Conservation (phyloP, 2,797 vertebrate species). For the Acanthurus tractus region DNA sequence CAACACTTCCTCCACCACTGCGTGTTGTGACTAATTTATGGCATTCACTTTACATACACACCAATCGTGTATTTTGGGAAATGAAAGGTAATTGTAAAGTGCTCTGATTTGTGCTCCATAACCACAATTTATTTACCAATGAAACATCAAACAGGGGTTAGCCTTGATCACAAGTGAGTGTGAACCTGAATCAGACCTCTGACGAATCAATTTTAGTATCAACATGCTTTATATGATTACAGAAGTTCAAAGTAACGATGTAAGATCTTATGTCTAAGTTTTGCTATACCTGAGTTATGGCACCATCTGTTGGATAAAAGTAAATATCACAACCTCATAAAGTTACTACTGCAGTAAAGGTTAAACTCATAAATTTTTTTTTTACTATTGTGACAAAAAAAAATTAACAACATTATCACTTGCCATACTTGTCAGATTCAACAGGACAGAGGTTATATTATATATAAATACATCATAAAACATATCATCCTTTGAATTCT, state of each 20-base stretch:
- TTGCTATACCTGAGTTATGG: conserved; percentile 13
- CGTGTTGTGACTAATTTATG: neutral
- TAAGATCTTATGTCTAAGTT: neutral
- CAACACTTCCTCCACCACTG: too few species aligned
- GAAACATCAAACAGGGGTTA: neutral
- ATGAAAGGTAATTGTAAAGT: neutral
- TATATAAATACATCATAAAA: neutral
- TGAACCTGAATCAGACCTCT: neutral
- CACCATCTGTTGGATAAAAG: conserved; percentile 60
- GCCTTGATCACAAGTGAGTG: neutral
- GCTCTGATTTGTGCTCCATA: neutral
- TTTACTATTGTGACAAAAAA: neutral
- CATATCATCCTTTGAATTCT: neutral
- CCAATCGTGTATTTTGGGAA: neutral
- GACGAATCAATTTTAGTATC: too few species aligned
- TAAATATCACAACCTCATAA: neutral
- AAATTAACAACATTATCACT: neutral
- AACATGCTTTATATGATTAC: neutral
- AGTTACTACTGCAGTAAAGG: neutral
- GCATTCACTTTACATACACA: neutral
- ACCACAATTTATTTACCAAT: neutral
- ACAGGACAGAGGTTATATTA: neutral
- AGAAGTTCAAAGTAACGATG: too few species aligned
- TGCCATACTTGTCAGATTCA: neutral
- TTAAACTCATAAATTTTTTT: neutral